Evolutionary conservation across 1,140 invertebrate genomes (phyloP).

Genomic region (Plodia interpunctella): DNA sequence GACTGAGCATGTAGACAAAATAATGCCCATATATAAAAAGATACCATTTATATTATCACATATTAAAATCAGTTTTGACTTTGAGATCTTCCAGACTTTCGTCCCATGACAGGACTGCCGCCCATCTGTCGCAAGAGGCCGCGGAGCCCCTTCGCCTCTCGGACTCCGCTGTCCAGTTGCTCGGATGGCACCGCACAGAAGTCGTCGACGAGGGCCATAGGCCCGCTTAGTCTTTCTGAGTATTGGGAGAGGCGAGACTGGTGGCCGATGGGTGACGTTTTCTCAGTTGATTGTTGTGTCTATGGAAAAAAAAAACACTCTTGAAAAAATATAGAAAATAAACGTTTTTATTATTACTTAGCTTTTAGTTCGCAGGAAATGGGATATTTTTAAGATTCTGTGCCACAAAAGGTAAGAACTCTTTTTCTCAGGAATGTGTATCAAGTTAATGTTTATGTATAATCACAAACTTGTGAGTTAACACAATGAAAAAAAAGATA

Average conservation of each 20-base stretch:
- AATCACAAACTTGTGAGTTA: too few relatives aligned
- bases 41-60: too few relatives aligned
- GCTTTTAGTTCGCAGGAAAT: too few relatives aligned
- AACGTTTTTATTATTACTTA: too few relatives aligned
- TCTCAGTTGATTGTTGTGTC: conserved; percentile 43
- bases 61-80: conserved; percentile 63
- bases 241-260: conserved; percentile 77
- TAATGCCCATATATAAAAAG: too few relatives aligned
- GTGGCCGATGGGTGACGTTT: conserved; percentile 64
- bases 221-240: conserved; percentile 77
- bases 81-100: conserved; percentile 78
- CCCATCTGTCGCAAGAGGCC: conserved; percentile 88
- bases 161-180: conserved; percentile 75
- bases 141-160: conserved; percentile 84
- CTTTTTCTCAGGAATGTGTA: too few relatives aligned
- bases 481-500: too few relatives aligned
- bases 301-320: conserved; percentile 18
- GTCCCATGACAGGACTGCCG: conserved; percentile 86
- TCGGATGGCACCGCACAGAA: conserved; percentile 94
- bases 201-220: conserved; percentile 91
- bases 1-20: too few relatives aligned
- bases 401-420: too few relatives aligned
- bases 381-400: too few relatives aligned
- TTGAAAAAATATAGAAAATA: too few relatives aligned
- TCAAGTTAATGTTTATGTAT: too few relatives aligned